Evolutionary conservation across 1,140 invertebrate species (phyloP).

Genomic region (Orussus abietinus): DNA sequence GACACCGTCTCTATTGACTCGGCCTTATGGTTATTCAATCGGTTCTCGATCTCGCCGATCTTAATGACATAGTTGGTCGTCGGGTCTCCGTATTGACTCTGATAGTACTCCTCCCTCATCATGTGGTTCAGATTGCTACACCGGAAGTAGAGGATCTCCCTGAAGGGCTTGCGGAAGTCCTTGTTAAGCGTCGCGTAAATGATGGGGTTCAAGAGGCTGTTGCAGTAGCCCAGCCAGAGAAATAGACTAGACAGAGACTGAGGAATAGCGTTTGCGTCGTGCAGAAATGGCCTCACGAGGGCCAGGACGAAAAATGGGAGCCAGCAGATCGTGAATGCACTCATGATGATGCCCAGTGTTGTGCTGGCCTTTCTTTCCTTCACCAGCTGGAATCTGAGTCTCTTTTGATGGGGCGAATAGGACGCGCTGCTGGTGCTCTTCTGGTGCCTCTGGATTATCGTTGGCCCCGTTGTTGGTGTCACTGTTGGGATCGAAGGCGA

Average conservation of each 20-base stretch:
- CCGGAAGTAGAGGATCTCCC: conserved; percentile 83
- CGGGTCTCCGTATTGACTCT: conserved; percentile 84
- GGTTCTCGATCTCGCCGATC: conserved; percentile 31
- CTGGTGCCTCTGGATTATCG: conserved; percentile 42
- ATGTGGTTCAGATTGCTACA: conserved; percentile 84
- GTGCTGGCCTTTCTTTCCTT: conserved; percentile 93
- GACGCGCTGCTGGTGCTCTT: conserved; percentile 50
- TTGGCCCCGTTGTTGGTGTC: conserved; percentile 31
- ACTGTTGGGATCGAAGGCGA: conserved; percentile 26
- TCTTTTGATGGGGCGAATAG: conserved; percentile 62
- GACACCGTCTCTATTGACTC: conserved; percentile 19
- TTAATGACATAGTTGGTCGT: conserved; percentile 47
- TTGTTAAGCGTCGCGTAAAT: conserved; percentile 90
- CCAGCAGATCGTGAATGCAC: conserved; percentile 95
- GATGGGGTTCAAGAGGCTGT: conserved; percentile 88
- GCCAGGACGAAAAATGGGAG: conserved; percentile 94
- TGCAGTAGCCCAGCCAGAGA: conserved; percentile 91
- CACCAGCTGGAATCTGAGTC: conserved; percentile 73
- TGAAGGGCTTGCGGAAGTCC: conserved; percentile 90
- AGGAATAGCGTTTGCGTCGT: conserved; percentile 60
- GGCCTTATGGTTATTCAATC: conserved; percentile 12
- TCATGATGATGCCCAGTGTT: conserved; percentile 96
- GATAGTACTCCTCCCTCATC: conserved; percentile 90
- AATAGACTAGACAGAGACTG: conserved; percentile 61
- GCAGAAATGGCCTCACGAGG: conserved; percentile 77